phyloP scores from a whole-genome alignment of 2,113 vertebrate genomes.

The Desmodus rotundus region DNA sequence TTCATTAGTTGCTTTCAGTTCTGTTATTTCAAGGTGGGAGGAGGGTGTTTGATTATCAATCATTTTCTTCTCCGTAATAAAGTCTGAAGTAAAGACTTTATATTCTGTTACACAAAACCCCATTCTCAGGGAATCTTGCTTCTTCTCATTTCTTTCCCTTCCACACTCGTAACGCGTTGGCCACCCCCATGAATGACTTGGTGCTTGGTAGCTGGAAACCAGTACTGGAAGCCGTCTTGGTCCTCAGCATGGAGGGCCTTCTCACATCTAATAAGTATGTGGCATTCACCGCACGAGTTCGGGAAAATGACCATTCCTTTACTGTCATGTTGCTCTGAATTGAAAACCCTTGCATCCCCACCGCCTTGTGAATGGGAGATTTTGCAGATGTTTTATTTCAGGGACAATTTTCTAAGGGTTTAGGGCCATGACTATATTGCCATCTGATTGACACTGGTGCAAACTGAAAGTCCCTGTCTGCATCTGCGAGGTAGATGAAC shows the following conservation, averaged over 20 bases:
- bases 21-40: background rate
- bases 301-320: background rate
- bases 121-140: background rate
- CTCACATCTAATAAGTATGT: background rate
- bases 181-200: background rate
- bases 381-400: slow-evolving; percentile 1
- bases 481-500: background rate
- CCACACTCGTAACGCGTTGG: background rate
- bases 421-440: background rate
- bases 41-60: background rate
- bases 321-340: background rate
- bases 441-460: background rate
- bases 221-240: background rate
- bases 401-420: background rate
- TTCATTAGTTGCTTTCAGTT: background rate
- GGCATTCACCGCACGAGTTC: background rate
- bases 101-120: slow-evolving; percentile 27
- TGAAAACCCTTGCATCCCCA: background rate
- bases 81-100: slow-evolving; percentile 36
- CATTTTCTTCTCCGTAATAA: background rate
- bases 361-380: background rate
- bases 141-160: slow-evolving; percentile 2
- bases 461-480: background rate
- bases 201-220: background rate
- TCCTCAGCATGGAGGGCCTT: background rate